Base-by-base conservation (phyloP, 2,797 vertebrate species). In the Margarornis squamiger region DNA sequence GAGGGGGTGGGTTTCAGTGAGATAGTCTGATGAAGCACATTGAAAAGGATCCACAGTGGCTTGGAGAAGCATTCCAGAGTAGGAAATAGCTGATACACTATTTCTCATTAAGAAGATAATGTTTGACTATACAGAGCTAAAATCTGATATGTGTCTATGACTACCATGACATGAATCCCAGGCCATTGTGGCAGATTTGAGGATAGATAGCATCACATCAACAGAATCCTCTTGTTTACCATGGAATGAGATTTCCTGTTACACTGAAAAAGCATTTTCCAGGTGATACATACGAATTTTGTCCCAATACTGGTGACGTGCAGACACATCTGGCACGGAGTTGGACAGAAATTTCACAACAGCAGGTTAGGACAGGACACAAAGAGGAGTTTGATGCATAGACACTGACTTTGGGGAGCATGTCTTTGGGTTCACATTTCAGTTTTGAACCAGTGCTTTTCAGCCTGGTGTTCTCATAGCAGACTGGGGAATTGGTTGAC, bases 1-100 rank as follows among this genome's bases (percentile, higher is more conserved):
- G 52, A 54, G 8, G 74, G 95, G 86, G 49, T 79, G 91, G 83
- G 22, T 88, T 77, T 96, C 74, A 20, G n/a, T n/a, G 46, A 92
- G 18, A 2, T 30, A 88, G 63, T 15, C 34, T 79, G 63, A 54
- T 46, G 81, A 38, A 86, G 24, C 57, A 39, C 4, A 0, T 61
- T 62, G n/a, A 29, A 68, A 81, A 90, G 11, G 32, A 77, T 77
- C 59, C 39, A 1, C 6, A 24, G 29, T 83, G 78, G 49, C 45
- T 86, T 90, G 59, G 65, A 76, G 80, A 65, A 81, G 14, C 38
- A 58, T 12, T 38, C 21, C 36, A 71, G 79, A 19, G 23, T 59
- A 93, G 92, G 71, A 78, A 71, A 57, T 29, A 38, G 0, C 32
- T 45, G 30, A 34, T 48, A 46, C 6, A 2, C 38, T 70, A 10